Base-by-base conservation (phyloP, 2,888 invertebrate species). In the Drosophila putrida region DNA sequence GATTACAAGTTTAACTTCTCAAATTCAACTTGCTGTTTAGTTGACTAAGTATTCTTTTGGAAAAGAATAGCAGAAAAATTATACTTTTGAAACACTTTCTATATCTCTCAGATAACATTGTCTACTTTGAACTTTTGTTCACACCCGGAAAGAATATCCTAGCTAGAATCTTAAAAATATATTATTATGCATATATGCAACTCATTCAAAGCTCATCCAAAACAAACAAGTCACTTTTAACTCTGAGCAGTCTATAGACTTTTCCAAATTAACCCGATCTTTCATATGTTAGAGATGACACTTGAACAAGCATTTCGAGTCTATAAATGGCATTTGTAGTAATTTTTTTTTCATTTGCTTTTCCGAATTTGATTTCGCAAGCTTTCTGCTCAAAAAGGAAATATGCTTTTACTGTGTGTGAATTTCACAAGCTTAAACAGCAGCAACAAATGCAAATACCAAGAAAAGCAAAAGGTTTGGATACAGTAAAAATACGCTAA, bases 381-480 rank as follows among this genome's bases (percentile, higher is more conserved):
- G 69, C 62, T 68, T 64, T n/a, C 49, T 38, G 59, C 78, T 75
- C 46, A 78, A 78, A 60, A 75, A 75, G 75, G 75, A 75, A 75
- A 75, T 74, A 33, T 43, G 74, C 75, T 61, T 71, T 71, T 60
- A 64, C 63, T 63, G 53, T 47, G 53, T 47, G 75, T 39, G 44
- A 63, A 64, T 58, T 71, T 58, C 44, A 54, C 41, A 62, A 63
- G 44, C 36, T 39, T 6, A 38, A n/a, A 47, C 43, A 54, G 41
- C 8, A 44, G 35, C 44, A 13, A 39, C 31, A 46, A 25, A 54
- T n/a, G 49, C 41, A 59, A 63, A 75, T 78, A 63, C 62, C 11
- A 39, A 63, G 63, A 67, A 63, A 59, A 31, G 51, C 33, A 43
- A 60, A 75, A 61, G 64, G 44, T 61, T 78, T 69, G 59, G 47